phyloP scores from a whole-genome alignment of 30 jellyfish, hydroid and myxozoan species.

The Aurelia aurita complex sp. Pacific region DNA sequence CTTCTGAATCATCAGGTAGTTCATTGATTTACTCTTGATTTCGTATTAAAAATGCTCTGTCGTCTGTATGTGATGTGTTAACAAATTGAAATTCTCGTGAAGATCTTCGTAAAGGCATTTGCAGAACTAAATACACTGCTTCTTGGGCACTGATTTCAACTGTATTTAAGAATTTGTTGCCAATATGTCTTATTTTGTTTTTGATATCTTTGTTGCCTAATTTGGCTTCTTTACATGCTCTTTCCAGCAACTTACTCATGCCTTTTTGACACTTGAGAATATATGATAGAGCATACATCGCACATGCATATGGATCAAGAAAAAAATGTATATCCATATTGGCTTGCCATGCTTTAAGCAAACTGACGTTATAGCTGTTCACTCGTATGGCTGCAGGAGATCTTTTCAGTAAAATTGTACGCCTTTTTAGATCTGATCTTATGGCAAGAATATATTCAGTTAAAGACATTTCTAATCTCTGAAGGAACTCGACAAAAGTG shows the following conservation, averaged over 20 bases:
- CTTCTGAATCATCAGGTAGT: constrained; percentile 26
- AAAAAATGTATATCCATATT: background rate
- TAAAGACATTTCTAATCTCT: background rate
- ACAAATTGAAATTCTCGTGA: constrained; percentile 36
- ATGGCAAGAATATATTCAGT: background rate
- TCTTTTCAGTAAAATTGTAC: background rate
- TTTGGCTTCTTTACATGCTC: background rate
- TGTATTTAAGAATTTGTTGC: no score
- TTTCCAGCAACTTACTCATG: no score
- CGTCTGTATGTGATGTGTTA: constrained; percentile 18
- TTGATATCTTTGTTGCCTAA: background rate
- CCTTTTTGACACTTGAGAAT: no score
- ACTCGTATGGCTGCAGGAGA: background rate
- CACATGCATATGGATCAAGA: constrained; percentile 51
- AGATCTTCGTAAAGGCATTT: constrained; percentile 1
- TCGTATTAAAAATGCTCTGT: constrained; percentile 5
- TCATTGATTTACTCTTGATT: background rate
- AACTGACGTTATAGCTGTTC: constrained; percentile 4
- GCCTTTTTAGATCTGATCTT: background rate
- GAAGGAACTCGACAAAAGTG: constrained; percentile 4
- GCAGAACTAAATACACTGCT: constrained; percentile 16
- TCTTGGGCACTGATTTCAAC: constrained; percentile 52
- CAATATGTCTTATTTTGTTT: constrained; percentile 7
- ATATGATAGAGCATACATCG: background rate
- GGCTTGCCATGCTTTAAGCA: constrained; percentile 45